Percentiles rank a stretch among this genome's conserved stretches.
phyloP scores from a whole-genome alignment of 2,113 vertebrate genomes.

The Protomyctophum bolini region DNA sequence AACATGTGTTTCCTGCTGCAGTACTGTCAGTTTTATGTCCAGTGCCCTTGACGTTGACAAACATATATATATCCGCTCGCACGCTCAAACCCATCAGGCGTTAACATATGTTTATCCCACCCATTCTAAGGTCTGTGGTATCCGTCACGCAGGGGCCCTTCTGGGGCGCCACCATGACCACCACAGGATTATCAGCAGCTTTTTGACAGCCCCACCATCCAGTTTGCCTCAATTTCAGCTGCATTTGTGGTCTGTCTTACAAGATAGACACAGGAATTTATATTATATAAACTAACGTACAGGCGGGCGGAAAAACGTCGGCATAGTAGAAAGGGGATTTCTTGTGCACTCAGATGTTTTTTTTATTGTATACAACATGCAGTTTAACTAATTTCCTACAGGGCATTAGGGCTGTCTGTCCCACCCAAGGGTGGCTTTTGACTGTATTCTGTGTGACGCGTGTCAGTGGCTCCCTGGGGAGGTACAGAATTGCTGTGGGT shows the following conservation, averaged over 20 bases:
- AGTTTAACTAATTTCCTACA: not conserved
- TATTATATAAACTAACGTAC: not conserved
- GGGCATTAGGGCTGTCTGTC: slow-evolving; percentile 21
- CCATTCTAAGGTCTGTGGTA: slow-evolving; percentile 37
- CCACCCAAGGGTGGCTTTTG: slow-evolving; percentile 24
- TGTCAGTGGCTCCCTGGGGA: slow-evolving; percentile 25
- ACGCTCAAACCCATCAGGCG: slow-evolving; percentile 40
- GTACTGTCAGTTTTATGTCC: slow-evolving; percentile 2
- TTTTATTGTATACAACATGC: not conserved
- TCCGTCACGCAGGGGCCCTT: slow-evolving; percentile 45
- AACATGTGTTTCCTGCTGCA: slow-evolving; percentile 71
- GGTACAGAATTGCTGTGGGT: slow-evolving; percentile 10
- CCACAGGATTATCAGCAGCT: slow-evolving; percentile 2
- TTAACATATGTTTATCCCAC: slow-evolving; percentile 52
- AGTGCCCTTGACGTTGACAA: not conserved
- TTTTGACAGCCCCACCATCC: not conserved
- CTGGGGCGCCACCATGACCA: slow-evolving; percentile 1
- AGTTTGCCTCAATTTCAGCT: slow-evolving; percentile 4
- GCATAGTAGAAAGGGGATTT: not conserved
- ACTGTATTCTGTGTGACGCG: slow-evolving; percentile 18
- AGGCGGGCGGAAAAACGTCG: not conserved
- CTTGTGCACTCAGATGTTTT: not conserved
- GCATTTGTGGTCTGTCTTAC: slow-evolving; percentile 8
- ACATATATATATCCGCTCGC: slow-evolving; percentile 46
- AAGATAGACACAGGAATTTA: slow-evolving; percentile 2